Evolutionary conservation across 2,113 vertebrate genomes (phyloP), one percentile per base, ranked within the genome.

Genomic region (Struthidea cinerea): DNA sequence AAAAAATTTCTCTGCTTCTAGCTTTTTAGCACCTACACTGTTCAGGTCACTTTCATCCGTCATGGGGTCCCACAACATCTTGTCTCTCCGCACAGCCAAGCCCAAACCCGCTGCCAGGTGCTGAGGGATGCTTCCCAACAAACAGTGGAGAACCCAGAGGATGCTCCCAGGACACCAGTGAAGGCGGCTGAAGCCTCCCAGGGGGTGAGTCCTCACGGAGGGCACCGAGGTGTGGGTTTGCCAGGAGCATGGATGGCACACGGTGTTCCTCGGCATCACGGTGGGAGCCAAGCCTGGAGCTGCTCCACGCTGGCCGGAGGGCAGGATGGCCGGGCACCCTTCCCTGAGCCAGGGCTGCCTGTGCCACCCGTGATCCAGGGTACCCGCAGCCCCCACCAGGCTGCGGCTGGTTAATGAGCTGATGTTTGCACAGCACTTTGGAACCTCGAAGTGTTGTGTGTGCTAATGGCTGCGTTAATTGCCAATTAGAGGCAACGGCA

Each of bases 41-140:
- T 59, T 95, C 2, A 10, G 71, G 44, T 8, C 15, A 44, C 57
- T 46, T 41, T 46, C 65, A 7, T 33, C 59, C 2, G 0, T 8
- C 67, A 10, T 0, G 2, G 28, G 33, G 33, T 79, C 57, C 49
- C 39, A 18, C 33, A 9, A 1, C 0, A 7, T 27, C 76, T 42
- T 10, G 16, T 70, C 46, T 68, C 79, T 63, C 22, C 49, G 22
- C 56, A 28, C 95, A 98, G 98, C 85, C 87, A 32, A 83, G 86
- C 53, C 49, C 93, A 76, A 68, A 87, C 65, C 20, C 77, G 27
- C 24, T 64, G 94, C 77, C 91, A 18, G 41, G 84, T 56, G 4
- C 87, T 88, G 77, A 35, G 56, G 52, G 57, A 50, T 4, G 57
- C 91, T 10, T 46, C 53, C 50, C 76, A 16, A 13, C 85, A 64